Evolutionary conservation across 1,140 invertebrate genomes (phyloP).

Genomic region (Leptinotarsa defecta): DNA sequence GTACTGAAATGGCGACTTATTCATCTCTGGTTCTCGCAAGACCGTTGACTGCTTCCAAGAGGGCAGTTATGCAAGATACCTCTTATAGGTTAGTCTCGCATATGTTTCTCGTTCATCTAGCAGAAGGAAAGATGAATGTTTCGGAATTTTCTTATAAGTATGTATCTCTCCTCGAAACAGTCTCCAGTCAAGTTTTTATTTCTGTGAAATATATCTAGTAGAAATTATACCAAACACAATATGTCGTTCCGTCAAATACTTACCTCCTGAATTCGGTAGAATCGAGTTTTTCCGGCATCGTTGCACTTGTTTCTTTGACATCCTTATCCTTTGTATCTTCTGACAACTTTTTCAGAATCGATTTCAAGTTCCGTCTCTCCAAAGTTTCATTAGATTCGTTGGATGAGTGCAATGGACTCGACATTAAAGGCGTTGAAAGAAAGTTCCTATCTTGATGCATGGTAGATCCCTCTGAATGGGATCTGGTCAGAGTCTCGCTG

Average conservation of each 20-base stretch:
- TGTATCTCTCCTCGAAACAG: no score
- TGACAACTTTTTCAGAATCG: conserved; percentile 82
- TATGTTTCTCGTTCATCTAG: no score
- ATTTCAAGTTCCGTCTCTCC: conserved; percentile 80
- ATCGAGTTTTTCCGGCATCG: conserved; percentile 55
- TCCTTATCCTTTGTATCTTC: conserved; percentile 61
- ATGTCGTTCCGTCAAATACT: neutral
- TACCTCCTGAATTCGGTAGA: conserved; percentile 64
- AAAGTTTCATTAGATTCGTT: conserved; percentile 83
- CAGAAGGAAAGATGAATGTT: no score
- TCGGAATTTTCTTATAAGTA: no score
- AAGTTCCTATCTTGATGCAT: conserved; percentile 57
- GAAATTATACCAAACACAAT: no score
- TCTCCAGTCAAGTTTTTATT: no score
- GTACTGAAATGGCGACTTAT: no score
- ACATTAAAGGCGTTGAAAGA: conserved; percentile 42
- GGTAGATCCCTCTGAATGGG: conserved; percentile 61
- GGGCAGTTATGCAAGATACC: no score
- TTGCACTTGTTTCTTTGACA: conserved; percentile 50
- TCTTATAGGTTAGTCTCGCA: no score
- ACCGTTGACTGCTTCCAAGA: no score
- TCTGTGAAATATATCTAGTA: no score
- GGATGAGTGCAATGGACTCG: conserved; percentile 53
- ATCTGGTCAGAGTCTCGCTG: conserved; percentile 57
- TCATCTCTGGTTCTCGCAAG: no score